phyloP scores from a whole-genome alignment of 2,888 invertebrate genomes.

The Rotaria sp. region DNA sequence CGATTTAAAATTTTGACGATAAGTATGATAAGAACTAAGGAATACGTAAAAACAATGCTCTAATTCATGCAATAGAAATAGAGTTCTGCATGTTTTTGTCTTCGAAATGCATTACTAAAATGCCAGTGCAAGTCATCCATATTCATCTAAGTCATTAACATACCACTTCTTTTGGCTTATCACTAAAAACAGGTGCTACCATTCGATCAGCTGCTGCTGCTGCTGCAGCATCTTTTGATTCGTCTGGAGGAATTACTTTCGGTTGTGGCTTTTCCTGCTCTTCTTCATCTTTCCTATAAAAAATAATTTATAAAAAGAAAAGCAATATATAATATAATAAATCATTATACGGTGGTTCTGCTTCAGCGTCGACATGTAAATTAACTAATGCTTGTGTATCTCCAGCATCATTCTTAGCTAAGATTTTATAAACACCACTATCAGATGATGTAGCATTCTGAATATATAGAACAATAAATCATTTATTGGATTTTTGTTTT shows the following conservation, averaged over 20 bases:
- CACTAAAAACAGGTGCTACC: not conserved
- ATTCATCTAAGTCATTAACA: not conserved
- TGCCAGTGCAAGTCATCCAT: no score
- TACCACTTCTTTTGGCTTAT: conserved; percentile 7
- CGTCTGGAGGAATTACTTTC: not conserved
- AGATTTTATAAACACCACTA: conserved; percentile 80
- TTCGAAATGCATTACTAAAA: no score
- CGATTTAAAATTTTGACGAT: no score
- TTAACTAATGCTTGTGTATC: conserved; percentile 64
- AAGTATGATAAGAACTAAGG: no score
- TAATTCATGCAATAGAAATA: no score
- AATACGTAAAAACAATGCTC: no score
- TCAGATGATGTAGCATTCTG: conserved; percentile 68
- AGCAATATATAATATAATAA: not conserved
- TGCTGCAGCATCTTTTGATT: no score
- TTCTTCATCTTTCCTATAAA: not conserved
- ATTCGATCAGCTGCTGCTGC: not conserved
- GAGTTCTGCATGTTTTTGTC: no score
- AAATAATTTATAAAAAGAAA: not conserved
- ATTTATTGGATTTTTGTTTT: not conserved
- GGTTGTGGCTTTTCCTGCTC: not conserved
- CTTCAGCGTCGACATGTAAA: not conserved
- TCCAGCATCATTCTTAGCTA: conserved; percentile 84
- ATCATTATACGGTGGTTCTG: not conserved
- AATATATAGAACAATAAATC: not conserved